Base-by-base conservation (phyloP, 2,888 invertebrate species). In the Plutella xylostella region DNA sequence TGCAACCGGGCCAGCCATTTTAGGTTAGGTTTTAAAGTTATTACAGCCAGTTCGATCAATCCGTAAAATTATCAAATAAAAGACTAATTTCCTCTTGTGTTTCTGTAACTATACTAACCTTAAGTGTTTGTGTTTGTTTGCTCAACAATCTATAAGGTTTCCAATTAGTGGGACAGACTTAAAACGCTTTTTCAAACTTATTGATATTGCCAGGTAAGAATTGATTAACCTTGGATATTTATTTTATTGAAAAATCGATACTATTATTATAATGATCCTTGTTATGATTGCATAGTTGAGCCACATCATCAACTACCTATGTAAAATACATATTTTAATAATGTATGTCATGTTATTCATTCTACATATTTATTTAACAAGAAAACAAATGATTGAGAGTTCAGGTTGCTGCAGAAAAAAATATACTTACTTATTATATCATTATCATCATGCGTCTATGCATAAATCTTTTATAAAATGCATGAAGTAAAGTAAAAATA, bases 11-110 rank as follows among this genome's bases (percentile, higher is more conserved):
- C 61, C 45, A 58, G 53, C 49, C 54, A 49, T 22, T 66, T 71
- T 72, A 79, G 80, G 80, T 80, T 73, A 78, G 70, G 57, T 49
- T 56, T 52, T 34, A 39, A 25, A 2, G n/a, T 15, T 42, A 11
- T 33, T 44, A 40, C 14, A 21, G 1, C 4, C 6, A n/a, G n/a
- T 30, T n/a, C 9, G 1, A 7, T 12, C 11, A 17, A 12, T 14
- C n/a, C n/a, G n/a, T n/a, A n/a, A n/a, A n/a, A n/a, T n/a, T n/a
- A n/a, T n/a, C n/a, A n/a, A n/a, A n/a, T n/a, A n/a, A n/a, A n/a
- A n/a, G n/a, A n/a, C n/a, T n/a, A n/a, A n/a, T n/a, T n/a, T n/a
- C n/a, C n/a, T n/a, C n/a, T n/a, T n/a, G n/a, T n/a, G n/a, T n/a
- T n/a, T n/a, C n/a, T n/a, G n/a, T n/a, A n/a, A n/a, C n/a, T n/a